Evolutionary conservation across 2,113 vertebrate genomes (phyloP).

Genomic region (Hylia prasina): DNA sequence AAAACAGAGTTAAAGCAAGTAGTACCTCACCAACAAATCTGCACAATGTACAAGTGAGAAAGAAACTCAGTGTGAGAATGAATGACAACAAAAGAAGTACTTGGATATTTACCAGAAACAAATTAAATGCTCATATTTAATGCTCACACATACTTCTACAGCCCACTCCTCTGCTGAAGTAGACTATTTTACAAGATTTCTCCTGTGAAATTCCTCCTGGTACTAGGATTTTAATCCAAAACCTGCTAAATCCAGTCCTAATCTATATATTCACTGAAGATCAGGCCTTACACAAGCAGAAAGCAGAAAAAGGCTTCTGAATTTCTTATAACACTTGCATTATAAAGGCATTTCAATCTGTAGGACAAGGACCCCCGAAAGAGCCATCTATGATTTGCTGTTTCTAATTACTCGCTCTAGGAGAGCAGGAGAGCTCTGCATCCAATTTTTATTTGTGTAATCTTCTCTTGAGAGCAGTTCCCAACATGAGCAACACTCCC

Average conservation of each 20-base stretch:
- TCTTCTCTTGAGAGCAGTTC: constrained; percentile 10
- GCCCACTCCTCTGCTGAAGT: not conserved
- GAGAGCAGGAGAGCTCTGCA: not conserved
- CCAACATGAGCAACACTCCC: not conserved
- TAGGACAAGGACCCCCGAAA: not conserved
- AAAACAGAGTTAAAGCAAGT: not conserved
- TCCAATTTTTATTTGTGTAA: not conserved
- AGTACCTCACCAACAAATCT: not conserved
- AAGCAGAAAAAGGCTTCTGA: not conserved
- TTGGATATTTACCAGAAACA: not conserved
- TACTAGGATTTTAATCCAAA: not conserved
- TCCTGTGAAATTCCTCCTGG: not conserved
- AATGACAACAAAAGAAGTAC: not conserved
- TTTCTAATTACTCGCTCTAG: constrained; percentile 39
- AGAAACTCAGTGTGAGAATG: not conserved
- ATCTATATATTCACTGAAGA: not conserved
- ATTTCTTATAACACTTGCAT: not conserved
- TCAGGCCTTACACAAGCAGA: not conserved
- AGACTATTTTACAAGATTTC: not conserved
- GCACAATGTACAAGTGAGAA: not conserved
- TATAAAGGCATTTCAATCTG: not conserved
- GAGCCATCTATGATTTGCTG: constrained; percentile 26
- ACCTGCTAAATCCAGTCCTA: not conserved
- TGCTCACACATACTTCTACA: not conserved
- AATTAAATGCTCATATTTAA: not conserved